A percentile compares a stretch with the other conserved stretches of the same genome.
phyloP scores from a whole-genome alignment of 1,140 invertebrate genomes.

The Macrobrachium nipponense region DNA sequence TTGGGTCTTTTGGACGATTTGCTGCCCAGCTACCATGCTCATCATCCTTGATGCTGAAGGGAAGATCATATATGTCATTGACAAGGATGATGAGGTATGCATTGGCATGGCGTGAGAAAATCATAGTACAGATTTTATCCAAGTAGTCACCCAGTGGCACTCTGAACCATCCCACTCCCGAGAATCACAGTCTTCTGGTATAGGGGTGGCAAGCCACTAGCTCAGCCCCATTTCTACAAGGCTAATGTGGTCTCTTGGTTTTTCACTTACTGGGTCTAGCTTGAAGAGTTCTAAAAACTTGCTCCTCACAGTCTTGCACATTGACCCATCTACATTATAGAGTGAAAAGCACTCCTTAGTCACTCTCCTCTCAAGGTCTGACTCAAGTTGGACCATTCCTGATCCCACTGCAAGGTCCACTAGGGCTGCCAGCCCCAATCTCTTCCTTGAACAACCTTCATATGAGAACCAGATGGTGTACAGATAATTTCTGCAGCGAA shows the following conservation, averaged over 20 bases:
- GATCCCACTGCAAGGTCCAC: background rate
- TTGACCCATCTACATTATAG: slow-evolving; percentile 6
- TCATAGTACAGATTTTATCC: too few relatives aligned
- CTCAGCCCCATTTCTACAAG: background rate
- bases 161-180: too few relatives aligned
- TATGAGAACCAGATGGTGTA: background rate
- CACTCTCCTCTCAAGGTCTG: slow-evolving; percentile 12
- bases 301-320: background rate
- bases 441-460: slow-evolving; percentile 14
- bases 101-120: too few relatives aligned
- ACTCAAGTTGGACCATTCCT: slow-evolving; percentile 12
- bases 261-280: background rate
- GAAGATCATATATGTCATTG: too few relatives aligned
- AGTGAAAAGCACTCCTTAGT: slow-evolving; percentile 9
- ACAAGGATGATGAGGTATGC: too few relatives aligned
- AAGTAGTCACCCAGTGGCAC: too few relatives aligned
- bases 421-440: too few relatives aligned
- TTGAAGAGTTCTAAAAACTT: slow-evolving; percentile 3
- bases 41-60: too few relatives aligned
- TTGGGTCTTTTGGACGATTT: too few relatives aligned
- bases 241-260: background rate
- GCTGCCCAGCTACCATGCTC: too few relatives aligned
- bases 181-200: background rate
- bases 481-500: background rate
- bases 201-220: background rate